phyloP scores from a whole-genome alignment of 2,797 vertebrate species.

The Molossus molossus region DNA sequence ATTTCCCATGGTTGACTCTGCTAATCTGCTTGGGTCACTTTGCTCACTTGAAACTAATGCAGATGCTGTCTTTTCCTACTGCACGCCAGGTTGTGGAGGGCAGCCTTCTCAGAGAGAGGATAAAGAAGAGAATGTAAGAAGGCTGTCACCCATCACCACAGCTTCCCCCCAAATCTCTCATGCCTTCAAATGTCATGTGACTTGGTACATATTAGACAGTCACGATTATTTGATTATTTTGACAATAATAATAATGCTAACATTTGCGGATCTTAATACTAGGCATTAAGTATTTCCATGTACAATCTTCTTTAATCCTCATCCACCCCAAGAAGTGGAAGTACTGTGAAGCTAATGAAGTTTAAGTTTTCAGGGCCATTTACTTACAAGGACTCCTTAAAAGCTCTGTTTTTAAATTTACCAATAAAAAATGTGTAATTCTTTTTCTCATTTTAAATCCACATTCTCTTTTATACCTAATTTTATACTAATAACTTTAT shows the following conservation, averaged over 20 bases:
- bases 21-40: background rate
- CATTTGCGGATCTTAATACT: conserved; percentile 45
- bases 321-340: background rate
- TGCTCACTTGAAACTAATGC: background rate
- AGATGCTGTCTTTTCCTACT: background rate
- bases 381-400: background rate
- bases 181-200: background rate
- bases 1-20: background rate
- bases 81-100: rapidly evolving
- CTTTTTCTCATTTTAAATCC: conserved; percentile 46
- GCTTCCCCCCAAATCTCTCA: background rate
- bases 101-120: background rate
- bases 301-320: background rate
- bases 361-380: conserved; percentile 40
- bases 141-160: background rate
- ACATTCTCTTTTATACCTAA: conserved; percentile 9
- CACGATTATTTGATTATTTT: conserved; percentile 23
- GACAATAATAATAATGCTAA: conserved; percentile 55
- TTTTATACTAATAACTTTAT: conserved; percentile 34
- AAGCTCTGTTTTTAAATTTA: conserved; percentile 32
- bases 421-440: background rate
- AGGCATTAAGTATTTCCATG: conserved; percentile 13
- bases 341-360: background rate
- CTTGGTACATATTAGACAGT: background rate
- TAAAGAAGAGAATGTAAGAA: background rate